phyloP scores from a whole-genome alignment of 2,888 invertebrate species.

The Drosophila mimica region DNA sequence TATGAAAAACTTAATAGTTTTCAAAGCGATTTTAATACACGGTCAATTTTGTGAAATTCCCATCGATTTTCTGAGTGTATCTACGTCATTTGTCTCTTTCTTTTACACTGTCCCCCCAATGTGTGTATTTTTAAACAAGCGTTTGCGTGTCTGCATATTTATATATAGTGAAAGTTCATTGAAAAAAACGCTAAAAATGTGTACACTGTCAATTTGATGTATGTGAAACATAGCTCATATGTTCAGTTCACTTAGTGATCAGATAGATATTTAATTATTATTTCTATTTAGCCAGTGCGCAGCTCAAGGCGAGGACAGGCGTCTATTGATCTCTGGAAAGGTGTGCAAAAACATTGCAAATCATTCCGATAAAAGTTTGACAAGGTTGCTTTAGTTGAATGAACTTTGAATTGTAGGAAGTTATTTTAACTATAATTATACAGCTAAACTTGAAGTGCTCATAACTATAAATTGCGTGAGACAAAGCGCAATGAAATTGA shows the following conservation, averaged over 20 bases:
- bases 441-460: constrained; percentile 15
- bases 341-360: constrained; percentile 43
- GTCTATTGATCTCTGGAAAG: constrained; percentile 58
- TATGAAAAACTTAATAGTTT: background rate
- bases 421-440: constrained; percentile 25
- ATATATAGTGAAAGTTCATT: constrained; percentile 25
- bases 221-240: constrained; percentile 46
- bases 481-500: constrained; percentile 11
- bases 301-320: constrained; percentile 59
- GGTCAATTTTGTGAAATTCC: background rate
- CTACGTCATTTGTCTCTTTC: constrained; percentile 29
- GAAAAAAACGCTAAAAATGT: constrained; percentile 51
- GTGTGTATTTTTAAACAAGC: constrained; percentile 32
- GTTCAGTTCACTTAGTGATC: constrained; percentile 31
- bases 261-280: constrained; percentile 1
- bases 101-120: constrained; percentile 17
- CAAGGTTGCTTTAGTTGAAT: constrained; percentile 63
- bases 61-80: background rate
- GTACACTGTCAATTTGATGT: constrained; percentile 43
- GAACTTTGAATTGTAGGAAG: constrained; percentile 56
- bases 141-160: constrained; percentile 15
- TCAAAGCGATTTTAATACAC: background rate
- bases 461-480: background rate
- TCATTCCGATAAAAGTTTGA: constrained; percentile 21
- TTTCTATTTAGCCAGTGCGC: background rate